Percentiles rank a stretch among this genome's conserved stretches.
Evolutionary conservation across 2,888 invertebrate genomes (phyloP).

Genomic region (Microctonus aethiopoides): DNA sequence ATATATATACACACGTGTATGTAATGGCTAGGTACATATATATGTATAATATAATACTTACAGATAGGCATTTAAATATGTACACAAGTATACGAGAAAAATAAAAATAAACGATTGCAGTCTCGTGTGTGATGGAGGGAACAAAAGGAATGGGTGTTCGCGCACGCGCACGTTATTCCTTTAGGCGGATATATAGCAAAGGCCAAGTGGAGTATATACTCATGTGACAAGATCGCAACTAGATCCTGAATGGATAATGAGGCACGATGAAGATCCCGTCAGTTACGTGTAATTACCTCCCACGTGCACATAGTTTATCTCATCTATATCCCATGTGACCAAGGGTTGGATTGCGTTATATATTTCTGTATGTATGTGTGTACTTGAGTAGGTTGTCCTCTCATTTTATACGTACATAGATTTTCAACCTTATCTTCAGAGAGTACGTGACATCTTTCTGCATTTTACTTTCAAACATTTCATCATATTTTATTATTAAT

Average conservation of each 20-base stretch:
- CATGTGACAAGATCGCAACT: slow-evolving; percentile 53
- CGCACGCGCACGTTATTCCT: neutral
- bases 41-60: neutral
- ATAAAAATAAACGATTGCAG: slow-evolving; percentile 5
- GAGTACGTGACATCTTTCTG: slow-evolving; percentile 37
- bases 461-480: neutral
- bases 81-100: neutral
- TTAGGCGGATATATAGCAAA: slow-evolving; percentile 14
- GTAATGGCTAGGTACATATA: neutral
- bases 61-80: neutral
- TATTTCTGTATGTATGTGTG: slow-evolving; percentile 13
- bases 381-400: slow-evolving; percentile 22
- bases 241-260: slow-evolving; percentile 58
- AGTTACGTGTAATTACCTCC: slow-evolving; percentile 59
- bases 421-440: slow-evolving; percentile 27
- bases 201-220: slow-evolving; percentile 40
- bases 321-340: slow-evolving; percentile 12
- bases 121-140: neutral
- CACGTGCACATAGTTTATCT: slow-evolving; percentile 42
- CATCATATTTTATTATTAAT: neutral
- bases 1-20: neutral
- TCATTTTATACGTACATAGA: slow-evolving; percentile 11
- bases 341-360: slow-evolving; percentile 28
- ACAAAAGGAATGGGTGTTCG: neutral
- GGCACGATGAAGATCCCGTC: slow-evolving; percentile 58